Percentiles rank a stretch among this genome's conserved stretches.
phyloP scores from a whole-genome alignment of 1,140 invertebrate genomes.

The Polyergus mexicanus region DNA sequence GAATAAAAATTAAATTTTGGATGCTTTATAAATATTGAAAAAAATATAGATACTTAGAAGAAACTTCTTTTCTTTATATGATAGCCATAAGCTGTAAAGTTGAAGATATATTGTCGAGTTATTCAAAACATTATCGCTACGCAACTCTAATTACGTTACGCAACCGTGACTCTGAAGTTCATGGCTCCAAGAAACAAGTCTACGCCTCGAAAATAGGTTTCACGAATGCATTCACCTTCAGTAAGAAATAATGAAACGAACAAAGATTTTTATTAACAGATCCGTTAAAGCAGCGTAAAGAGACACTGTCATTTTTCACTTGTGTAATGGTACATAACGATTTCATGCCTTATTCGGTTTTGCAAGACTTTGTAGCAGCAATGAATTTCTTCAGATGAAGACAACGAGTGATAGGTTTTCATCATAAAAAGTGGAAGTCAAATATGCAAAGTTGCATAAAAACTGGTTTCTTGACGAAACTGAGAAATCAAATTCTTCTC shows the following conservation, averaged over 20 bases:
- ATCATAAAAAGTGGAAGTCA: background rate
- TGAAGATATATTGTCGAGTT: background rate
- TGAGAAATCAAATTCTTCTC: background rate
- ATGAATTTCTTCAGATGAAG: background rate
- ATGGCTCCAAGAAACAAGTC: background rate
- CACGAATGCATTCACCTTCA: background rate
- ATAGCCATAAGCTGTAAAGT: background rate
- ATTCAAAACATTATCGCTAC: background rate
- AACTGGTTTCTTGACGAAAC: background rate
- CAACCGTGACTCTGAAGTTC: constrained; percentile 60
- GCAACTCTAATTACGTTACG: background rate
- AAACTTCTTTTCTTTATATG: background rate
- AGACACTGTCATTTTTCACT: constrained; percentile 44
- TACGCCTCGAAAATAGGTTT: constrained; percentile 32
- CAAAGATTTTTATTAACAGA: constrained; percentile 36
- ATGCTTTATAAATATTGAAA: background rate
- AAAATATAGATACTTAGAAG: background rate
- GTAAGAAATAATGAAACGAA: constrained; percentile 39
- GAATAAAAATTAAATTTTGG: background rate
- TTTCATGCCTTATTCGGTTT: background rate
- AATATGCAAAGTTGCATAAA: background rate
- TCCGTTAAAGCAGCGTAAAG: constrained; percentile 33
- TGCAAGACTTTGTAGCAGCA: background rate
- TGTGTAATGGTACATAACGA: constrained; percentile 30
- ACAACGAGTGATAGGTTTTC: background rate